A percentile compares a stretch with the other conserved stretches of the same genome.
phyloP scores from a whole-genome alignment of 2,888 invertebrate species.

The Bedellia somnulentella region DNA sequence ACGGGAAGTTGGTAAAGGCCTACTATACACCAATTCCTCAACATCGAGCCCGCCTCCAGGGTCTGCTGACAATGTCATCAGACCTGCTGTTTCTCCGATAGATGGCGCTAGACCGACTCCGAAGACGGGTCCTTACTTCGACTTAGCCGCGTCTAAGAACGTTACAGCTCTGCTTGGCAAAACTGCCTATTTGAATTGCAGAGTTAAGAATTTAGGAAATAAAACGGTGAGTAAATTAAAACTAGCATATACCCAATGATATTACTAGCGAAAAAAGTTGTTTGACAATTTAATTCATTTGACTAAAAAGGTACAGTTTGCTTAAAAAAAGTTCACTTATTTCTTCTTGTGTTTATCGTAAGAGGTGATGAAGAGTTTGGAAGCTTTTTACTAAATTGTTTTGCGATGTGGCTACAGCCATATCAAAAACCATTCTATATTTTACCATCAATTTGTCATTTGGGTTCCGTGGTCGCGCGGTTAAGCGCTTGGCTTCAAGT shows the following conservation, averaged over 20 bases:
- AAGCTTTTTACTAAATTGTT: too few relatives aligned
- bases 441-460: too few relatives aligned
- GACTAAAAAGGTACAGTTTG: too few relatives aligned
- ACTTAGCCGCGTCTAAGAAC: constrained; percentile 72
- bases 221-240: constrained; percentile 72
- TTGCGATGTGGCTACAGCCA: too few relatives aligned
- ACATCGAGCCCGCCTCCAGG: constrained; percentile 50
- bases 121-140: constrained; percentile 74
- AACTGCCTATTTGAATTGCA: constrained; percentile 86
- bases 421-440: too few relatives aligned
- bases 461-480: too few relatives aligned
- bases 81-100: constrained; percentile 16
- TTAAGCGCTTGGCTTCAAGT: too few relatives aligned
- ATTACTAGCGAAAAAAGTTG: too few relatives aligned
- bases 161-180: constrained; percentile 84
- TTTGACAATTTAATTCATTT: too few relatives aligned
- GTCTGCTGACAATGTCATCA: constrained; percentile 60
- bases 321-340: too few relatives aligned
- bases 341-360: too few relatives aligned
- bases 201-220: constrained; percentile 88
- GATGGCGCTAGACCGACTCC: constrained; percentile 45
- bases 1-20: constrained; percentile 41
- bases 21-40: constrained; percentile 29
- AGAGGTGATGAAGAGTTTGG: too few relatives aligned
- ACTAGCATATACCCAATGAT: background rate